phyloP scores from a whole-genome alignment of 2,888 invertebrate genomes.

The Allophyes oxyacanthae region DNA sequence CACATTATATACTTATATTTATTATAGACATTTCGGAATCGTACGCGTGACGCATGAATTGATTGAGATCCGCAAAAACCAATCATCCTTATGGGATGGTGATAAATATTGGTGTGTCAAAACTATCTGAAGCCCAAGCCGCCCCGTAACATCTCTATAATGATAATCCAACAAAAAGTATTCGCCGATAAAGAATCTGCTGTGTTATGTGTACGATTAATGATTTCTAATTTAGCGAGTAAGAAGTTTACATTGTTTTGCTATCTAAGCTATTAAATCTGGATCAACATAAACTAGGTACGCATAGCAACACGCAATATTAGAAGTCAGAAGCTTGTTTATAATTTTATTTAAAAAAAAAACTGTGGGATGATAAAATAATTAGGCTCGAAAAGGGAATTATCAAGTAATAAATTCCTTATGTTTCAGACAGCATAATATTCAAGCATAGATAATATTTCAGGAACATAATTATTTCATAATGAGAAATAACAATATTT shows the following conservation, averaged over 20 bases:
- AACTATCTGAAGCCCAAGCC: too few relatives aligned
- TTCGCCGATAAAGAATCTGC: conserved; percentile 9
- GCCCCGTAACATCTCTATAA: too few relatives aligned
- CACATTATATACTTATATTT: too few relatives aligned
- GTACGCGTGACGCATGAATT: too few relatives aligned
- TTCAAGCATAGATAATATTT: background rate
- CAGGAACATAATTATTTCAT: conserved; percentile 5
- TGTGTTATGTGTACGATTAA: too few relatives aligned
- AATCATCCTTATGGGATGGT: too few relatives aligned
- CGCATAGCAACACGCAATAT: background rate
- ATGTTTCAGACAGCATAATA: conserved; percentile 2
- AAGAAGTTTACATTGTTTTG: background rate
- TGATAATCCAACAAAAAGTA: too few relatives aligned
- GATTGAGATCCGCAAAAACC: too few relatives aligned
- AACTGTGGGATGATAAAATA: conserved; percentile 24
- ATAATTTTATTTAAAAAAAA: conserved; percentile 10
- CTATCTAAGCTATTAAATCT: conserved; percentile 5
- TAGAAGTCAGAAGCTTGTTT: conserved; percentile 3
- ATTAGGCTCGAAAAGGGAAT: conserved; percentile 10
- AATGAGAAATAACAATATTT: conserved; percentile 1
- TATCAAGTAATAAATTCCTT: conserved; percentile 15
- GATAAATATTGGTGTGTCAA: too few relatives aligned
- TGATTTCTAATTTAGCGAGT: conserved; percentile 11
- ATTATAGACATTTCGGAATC: too few relatives aligned
- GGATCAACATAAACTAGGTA: background rate